Evolutionary conservation across 2,888 invertebrate genomes (phyloP).

Genomic region (Spodoptera littoralis): DNA sequence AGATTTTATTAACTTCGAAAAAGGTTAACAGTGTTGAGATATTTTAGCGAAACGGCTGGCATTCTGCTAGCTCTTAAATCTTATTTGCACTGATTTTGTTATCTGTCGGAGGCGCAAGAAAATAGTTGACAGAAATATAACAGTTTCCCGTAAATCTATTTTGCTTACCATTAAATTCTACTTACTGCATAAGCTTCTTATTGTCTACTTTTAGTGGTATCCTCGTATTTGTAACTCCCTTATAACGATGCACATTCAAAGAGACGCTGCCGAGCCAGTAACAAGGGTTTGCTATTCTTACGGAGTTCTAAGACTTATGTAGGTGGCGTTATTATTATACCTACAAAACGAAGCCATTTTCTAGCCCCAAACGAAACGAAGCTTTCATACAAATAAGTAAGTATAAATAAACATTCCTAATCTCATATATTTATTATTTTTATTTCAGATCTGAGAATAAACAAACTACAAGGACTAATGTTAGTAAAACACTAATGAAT

Average conservation of each 20-base stretch:
- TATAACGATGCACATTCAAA: constrained; percentile 1
- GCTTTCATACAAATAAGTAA: too few relatives aligned
- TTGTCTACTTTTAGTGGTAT: background rate
- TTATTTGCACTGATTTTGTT: constrained; percentile 7
- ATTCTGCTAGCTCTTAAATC: constrained; percentile 9
- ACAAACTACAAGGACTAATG: too few relatives aligned
- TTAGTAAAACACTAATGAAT: too few relatives aligned
- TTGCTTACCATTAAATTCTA: too few relatives aligned
- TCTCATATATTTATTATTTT: too few relatives aligned
- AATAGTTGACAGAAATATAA: background rate
- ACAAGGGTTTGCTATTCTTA: constrained; percentile 5
- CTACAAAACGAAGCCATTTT: constrained; percentile 1
- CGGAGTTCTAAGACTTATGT: constrained; percentile 3
- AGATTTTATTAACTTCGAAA: constrained; percentile 5
- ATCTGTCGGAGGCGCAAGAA: too few relatives aligned
- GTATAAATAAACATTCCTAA: too few relatives aligned
- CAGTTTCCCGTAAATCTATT: too few relatives aligned
- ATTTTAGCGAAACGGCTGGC: constrained; percentile 6
- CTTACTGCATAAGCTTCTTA: background rate
- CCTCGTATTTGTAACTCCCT: constrained; percentile 1
- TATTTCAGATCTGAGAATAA: too few relatives aligned
- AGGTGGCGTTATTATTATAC: background rate
- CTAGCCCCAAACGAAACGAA: too few relatives aligned
- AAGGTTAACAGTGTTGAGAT: constrained; percentile 6
- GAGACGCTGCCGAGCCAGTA: constrained; percentile 2